Evolutionary conservation across 2,113 vertebrate genomes (phyloP), one percentile per base, ranked within the genome.

Genomic region (Arvicanthis niloticus): DNA sequence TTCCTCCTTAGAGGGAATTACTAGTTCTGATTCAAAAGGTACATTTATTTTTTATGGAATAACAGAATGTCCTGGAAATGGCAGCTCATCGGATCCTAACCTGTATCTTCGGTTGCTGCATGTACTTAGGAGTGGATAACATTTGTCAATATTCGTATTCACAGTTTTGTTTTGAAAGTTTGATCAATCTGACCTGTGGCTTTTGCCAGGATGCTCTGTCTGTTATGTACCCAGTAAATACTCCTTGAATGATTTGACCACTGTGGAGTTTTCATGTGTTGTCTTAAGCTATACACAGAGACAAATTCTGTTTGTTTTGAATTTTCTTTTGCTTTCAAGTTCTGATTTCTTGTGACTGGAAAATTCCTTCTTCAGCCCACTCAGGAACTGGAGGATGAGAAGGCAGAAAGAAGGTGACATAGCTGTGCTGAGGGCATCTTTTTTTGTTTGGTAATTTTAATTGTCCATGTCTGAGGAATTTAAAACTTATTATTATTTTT

Each of bases 401-500:
- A 89, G 88, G 62, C 19, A 37, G 88, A 70, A 62, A 7, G n/a
- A 78, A 80, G 75, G 60, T 56, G 67, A 67, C 58, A 70, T 5
- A 70, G 2, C 76, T 75, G 84, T 45, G 48, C 40, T 29, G 94
- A 97, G 60, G 37, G 34, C 5, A 29, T 62, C 94, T 90, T 88
- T 90, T 42, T 70, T 85, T n/a, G 56, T 75, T 93, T 72, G 75
- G 75, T 80, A 72, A 77, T 97, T 89, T 94, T 70, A 77, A 84
- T 45, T 93, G 53, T 40, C 65, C 70, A 12, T 78, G 75, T 67
- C 81, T 67, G 8, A 85, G 73, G 68, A 78, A 65, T 87, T 72
- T 67, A 94, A 96, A 96, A 90, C 70, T 62, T 77, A 70, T 82
- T 40, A 58, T 37, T 90, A 72, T 96, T 93, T 86, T 73, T 73